Evolutionary conservation across 1,140 invertebrate genomes (phyloP).

Genomic region (Condylostylus longicornis): DNA sequence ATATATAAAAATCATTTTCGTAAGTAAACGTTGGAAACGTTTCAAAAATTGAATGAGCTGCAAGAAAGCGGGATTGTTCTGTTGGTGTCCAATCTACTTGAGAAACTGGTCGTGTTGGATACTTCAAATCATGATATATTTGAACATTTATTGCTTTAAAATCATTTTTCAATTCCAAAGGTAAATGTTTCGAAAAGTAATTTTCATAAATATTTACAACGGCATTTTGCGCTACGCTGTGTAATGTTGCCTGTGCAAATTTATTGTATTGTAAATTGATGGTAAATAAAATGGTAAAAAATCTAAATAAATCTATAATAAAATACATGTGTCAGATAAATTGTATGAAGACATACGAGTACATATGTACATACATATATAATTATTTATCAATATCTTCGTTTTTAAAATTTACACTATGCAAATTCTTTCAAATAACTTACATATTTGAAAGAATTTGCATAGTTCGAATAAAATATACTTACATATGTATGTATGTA

Average conservation of each 20-base stretch:
- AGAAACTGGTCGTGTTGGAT: slow-evolving; percentile 45
- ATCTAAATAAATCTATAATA: too few species aligned
- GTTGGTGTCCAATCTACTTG: slow-evolving; percentile 71
- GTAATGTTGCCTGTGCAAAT: slow-evolving; percentile 40
- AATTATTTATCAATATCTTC: too few species aligned
- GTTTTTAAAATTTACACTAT: not conserved
- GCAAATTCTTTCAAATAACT: not conserved
- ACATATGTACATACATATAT: too few species aligned
- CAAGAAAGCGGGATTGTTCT: slow-evolving; percentile 56
- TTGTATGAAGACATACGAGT: too few species aligned
- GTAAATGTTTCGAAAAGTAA: slow-evolving; percentile 54
- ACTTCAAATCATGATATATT: slow-evolving; percentile 24
- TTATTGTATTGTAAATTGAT: slow-evolving; percentile 7
- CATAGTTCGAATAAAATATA: too few species aligned
- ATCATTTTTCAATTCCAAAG: slow-evolving; percentile 10
- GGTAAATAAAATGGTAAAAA: too few species aligned
- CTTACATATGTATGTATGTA: too few species aligned
- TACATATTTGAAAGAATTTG: too few species aligned
- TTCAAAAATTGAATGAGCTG: slow-evolving; percentile 55
- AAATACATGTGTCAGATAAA: too few species aligned
- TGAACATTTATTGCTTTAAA: slow-evolving; percentile 18
- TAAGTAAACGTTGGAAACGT: slow-evolving; percentile 40
- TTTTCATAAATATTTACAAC: slow-evolving; percentile 79
- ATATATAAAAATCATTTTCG: slow-evolving; percentile 50
- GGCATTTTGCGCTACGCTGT: slow-evolving; percentile 75